phyloP scores from a whole-genome alignment of 1,140 invertebrate genomes.

The Ptiloglossa arizonensis region DNA sequence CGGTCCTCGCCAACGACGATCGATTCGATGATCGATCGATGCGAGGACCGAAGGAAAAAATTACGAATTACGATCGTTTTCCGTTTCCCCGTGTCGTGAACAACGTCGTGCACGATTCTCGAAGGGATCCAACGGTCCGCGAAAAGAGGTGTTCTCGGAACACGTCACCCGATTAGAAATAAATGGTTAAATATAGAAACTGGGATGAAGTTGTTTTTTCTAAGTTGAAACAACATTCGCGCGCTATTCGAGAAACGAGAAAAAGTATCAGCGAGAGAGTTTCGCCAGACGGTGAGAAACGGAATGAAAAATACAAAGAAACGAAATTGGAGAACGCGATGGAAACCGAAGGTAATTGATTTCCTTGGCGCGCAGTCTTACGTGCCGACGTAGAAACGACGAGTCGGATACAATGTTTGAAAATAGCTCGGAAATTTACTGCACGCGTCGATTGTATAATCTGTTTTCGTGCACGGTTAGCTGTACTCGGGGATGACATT shows the following conservation, averaged over 20 bases:
- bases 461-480: too few species aligned
- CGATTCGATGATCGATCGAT: too few species aligned
- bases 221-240: neutral
- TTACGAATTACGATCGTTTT: too few species aligned
- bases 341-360: neutral
- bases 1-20: too few species aligned
- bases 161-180: neutral
- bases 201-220: neutral
- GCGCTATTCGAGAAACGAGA: neutral
- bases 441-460: conserved; percentile 18
- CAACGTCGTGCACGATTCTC: too few species aligned
- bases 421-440: conserved; percentile 22
- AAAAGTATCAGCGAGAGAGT: neutral
- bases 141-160: neutral
- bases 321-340: neutral
- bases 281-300: neutral
- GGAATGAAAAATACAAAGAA: neutral
- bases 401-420: conserved; percentile 26
- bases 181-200: conserved; percentile 21
- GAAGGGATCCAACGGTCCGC: too few species aligned
- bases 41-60: too few species aligned
- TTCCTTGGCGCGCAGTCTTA: conserved; percentile 13
- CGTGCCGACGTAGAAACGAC: neutral
- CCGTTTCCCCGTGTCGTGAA: too few species aligned
- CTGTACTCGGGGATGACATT: neutral